Evolutionary conservation across 2,888 invertebrate species (phyloP), one percentile per base, ranked within the genome.

Genomic region (Mythimna vitellina): DNA sequence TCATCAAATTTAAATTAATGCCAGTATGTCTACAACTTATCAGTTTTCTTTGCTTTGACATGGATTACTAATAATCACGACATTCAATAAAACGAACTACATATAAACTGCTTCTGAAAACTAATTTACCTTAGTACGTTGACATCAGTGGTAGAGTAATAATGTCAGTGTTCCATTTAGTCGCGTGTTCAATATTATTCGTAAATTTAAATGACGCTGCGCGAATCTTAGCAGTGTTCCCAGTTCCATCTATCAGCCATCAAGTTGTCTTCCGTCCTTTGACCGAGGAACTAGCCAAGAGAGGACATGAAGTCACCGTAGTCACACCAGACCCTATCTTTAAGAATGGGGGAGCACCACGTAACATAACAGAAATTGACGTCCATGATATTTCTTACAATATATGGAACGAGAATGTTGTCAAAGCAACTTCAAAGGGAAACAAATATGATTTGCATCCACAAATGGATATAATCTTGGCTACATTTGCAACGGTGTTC

Each of bases 301-400:
- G 93, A 25, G 96, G 96, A 0, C 96, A 96, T 75, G 90, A 96
- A 64, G 79, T 96, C 0, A 89, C 92, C 0, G 87, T 95, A 0
- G 79, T 96, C 0, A 96, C 96, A 2, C 72, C 96, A 29, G 86
- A 96, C 77, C 96, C 96, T 9, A 87, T 81, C 0, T 94, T 88
- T 46, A 80, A 87, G 0, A 87, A 90, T 70, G 92, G 86, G 49
- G 29, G 83, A 62, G 20, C 86, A 0, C 90, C 90, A 1, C 42
- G 51, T 0, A 96, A 95, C 76, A 82, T 95, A 1, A 94, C 88
- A 7, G 95, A 96, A 88, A 93, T 96, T 4, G 90, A 94, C 42
- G 72, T 93, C 0, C 89, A 92, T 29, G 89, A 91, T 20, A 42
- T 89, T 12, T 92, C 92, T 0, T 92, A 93, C 46, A 68, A 78